phyloP scores from a whole-genome alignment of 2,888 invertebrate species.

The Meloe dianella region DNA sequence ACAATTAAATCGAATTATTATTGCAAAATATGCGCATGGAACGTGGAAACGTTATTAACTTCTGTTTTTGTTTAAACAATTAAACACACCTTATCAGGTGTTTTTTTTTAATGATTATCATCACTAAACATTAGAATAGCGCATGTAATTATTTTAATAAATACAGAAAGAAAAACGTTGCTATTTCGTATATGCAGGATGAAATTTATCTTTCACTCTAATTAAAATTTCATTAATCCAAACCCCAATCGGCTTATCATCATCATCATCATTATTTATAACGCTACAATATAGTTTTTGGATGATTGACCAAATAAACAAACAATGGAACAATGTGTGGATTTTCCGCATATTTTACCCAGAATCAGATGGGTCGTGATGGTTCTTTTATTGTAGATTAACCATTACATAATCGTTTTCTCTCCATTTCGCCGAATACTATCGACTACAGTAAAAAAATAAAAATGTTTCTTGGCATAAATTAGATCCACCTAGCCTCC shows the following conservation, averaged over 20 bases:
- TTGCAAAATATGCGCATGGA: neutral
- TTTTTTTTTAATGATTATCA: neutral
- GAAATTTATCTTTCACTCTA: no score
- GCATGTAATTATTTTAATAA: no score
- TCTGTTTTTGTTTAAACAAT: neutral
- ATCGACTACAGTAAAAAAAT: no score
- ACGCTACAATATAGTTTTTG: no score
- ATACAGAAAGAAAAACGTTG: no score
- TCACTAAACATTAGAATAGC: no score
- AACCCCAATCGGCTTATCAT: no score
- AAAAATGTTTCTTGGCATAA: neutral
- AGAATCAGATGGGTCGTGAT: neutral
- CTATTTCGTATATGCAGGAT: no score
- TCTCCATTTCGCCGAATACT: constrained; percentile 5
- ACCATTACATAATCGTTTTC: constrained; percentile 13
- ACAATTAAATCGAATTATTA: neutral
- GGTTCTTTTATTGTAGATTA: neutral
- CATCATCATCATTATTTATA: no score
- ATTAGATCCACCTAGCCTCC: constrained; percentile 7
- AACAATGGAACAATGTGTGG: neutral
- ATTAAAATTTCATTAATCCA: no score
- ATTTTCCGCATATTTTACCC: constrained; percentile 3
- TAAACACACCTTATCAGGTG: constrained; percentile 1
- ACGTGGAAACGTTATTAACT: neutral
- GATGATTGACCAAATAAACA: neutral